Evolutionary conservation across 2,888 invertebrate species (phyloP), one percentile per base, ranked within the genome.

Genomic region (Yponomeuta sedellus): DNA sequence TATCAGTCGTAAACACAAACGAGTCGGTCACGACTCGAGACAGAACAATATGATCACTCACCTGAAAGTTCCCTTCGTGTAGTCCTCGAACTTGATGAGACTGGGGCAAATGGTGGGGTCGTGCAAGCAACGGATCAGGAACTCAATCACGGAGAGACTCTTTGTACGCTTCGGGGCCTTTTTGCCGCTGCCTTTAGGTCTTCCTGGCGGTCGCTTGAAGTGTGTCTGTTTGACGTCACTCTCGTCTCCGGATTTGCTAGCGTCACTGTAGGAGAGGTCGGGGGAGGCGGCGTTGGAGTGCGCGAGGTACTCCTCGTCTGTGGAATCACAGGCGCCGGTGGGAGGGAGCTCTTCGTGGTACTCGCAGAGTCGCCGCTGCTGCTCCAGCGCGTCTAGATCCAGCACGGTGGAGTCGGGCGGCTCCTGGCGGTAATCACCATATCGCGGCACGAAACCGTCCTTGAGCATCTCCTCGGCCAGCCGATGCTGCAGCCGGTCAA

Each of bases 41-140:
- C 67, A 58, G 12, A 58, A n/a, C 20, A 59, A 58, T 40, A 19
- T 16, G 12, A 25, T 16, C 40, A 81, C 90, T 86, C 72, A 92
- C 92, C 91, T 94, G 87, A 98, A 98, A 73, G 96, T 95, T 10
- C 97, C 97, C 72, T 94, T 94, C 40, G 94, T 92, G 75, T 95
- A 94, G 80, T 97, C 95, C 80, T 97, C 97, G 97, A 97, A 97
- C 80, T 95, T 95, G 74, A 97, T 97, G 71, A 97, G 92, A 64
- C 94, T 93, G 0, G 97, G 97, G 77, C 96, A 96, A 71, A 95
- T 95, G 68, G 93, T 90, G 3, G 94, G 93, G 78, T 96, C 94
- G 69, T 94, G 92, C 66, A 98, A 88, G 40, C 97, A 92, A 79
- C 97, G 96, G 71, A 96, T 92, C 73, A 97, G 94, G 82, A 97